These are phyloP conservation scores for Aphis gossypii DNA, from an alignment of 1,140 invertebrate genomes.

Conservation along the genomic window DNA sequence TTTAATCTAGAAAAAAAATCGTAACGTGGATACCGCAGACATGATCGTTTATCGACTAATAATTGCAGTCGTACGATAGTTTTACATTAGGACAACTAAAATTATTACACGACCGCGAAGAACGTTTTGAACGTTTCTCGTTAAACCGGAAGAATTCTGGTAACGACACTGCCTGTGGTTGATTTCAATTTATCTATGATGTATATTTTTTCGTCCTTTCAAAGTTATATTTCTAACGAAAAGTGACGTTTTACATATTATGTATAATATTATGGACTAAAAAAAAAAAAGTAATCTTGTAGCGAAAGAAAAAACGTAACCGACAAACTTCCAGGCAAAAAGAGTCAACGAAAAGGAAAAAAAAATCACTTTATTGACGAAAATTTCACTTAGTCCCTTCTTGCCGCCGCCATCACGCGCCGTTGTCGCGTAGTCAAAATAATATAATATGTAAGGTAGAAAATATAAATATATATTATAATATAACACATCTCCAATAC, in stretches of 20 bases:
- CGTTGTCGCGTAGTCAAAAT: background rate
- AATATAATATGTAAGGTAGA: background rate
- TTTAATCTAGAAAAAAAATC: background rate
- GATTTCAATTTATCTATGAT: background rate
- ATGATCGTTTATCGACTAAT: too few relatives aligned
- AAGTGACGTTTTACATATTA: background rate
- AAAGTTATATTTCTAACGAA: background rate
- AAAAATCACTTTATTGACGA: background rate
- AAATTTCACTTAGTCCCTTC: constrained; percentile 9
- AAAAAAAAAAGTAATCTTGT: background rate
- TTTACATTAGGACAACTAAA: background rate
- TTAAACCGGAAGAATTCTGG: background rate
- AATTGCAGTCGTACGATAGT: too few relatives aligned
- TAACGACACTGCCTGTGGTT: background rate
- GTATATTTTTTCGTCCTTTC: background rate
- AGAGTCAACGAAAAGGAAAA: background rate
- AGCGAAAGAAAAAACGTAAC: background rate
- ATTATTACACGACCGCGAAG: background rate
- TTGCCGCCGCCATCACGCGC: background rate
- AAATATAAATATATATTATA: background rate
- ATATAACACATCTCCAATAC: background rate
- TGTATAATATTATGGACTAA: background rate
- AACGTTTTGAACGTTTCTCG: background rate
- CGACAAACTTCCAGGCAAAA: background rate
- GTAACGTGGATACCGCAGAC: too few relatives aligned